Evolutionary conservation across 2,113 vertebrate species (phyloP).

Genomic region (Empidonax traillii): DNA sequence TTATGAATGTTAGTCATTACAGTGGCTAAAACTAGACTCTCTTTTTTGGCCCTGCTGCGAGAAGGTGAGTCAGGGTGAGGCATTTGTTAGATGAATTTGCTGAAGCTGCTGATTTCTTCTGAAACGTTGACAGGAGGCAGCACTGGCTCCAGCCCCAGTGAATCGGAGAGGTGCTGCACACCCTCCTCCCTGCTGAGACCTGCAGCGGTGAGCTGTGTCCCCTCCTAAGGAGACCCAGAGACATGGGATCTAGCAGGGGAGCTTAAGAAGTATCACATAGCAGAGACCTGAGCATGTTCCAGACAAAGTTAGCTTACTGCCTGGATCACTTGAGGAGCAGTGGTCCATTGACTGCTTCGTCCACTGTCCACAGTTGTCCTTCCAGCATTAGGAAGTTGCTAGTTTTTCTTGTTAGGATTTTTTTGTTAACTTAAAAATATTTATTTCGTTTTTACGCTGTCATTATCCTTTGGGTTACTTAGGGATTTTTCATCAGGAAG

Average conservation of each 20-base stretch:
- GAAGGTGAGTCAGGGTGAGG: conserved; percentile 18
- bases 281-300: neutral
- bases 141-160: neutral
- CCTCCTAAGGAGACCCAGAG: neutral
- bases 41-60: neutral
- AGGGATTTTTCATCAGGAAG: neutral
- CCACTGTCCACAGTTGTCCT: neutral
- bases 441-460: neutral
- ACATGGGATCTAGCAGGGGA: rapidly evolving
- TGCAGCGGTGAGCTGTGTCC: neutral
- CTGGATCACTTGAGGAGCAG: neutral
- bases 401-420: neutral
- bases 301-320: neutral
- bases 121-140: neutral
- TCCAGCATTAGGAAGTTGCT: neutral
- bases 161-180: neutral
- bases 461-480: neutral
- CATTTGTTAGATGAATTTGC: neutral
- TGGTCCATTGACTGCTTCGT: neutral
- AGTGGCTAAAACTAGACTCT: neutral
- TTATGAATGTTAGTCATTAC: neutral
- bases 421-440: neutral
- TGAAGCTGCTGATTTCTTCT: neutral
- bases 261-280: neutral
- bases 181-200: neutral